Evolutionary conservation across 1,140 invertebrate genomes (phyloP), one percentile per base, ranked within the genome.

Genomic region (Drosophila repleta): DNA sequence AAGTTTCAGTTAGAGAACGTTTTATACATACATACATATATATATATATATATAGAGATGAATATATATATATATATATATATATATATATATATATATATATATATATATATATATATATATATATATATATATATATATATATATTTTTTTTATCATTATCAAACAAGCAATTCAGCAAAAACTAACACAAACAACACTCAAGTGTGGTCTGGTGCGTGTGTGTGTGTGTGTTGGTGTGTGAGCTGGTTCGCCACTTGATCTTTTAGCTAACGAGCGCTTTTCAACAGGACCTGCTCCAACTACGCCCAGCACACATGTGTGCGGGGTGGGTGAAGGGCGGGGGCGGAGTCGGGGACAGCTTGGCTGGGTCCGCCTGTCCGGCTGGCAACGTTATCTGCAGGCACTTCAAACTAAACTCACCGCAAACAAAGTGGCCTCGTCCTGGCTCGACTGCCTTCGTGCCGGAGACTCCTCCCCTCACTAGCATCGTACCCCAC

Each of bases 351-450:
- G n/a, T 6, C 10, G 39, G 41, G 45, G 41, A 52, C 52, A 13
- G 49, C 21, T 6, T 37, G 39, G 39, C 39, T 43, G 39, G 15
- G 39, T 43, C 39, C 17, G 39, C 53, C 65, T 57, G 65, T 69
- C 72, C 74, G 71, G 56, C 76, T 72, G 80, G 80, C 53, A 83
- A 72, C 73, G 83, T 62, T 85, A 87, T 85, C 83, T 88, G 82
- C 69, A 72, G 73, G 76, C 84, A 89, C 83, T 88, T 88, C 83
- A 88, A 88, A 88, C 84, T 88, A 88, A 88, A 88, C 83, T 88
- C 83, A 88, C 83, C 83, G 83, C 83, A 88, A 88, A 89, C 84
- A 88, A 88, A 88, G 83, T 88, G 83, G 83, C 83, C 82, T 87
- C 81, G 79, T 78, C 75, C 76, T 72, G 52, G 60, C 64, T 58